A percentile compares a stretch with the other conserved stretches of the same genome.
These are phyloP conservation scores for Aquatica leii DNA, from an alignment of 2,888 invertebrate species.

Conservation along the genomic window DNA sequence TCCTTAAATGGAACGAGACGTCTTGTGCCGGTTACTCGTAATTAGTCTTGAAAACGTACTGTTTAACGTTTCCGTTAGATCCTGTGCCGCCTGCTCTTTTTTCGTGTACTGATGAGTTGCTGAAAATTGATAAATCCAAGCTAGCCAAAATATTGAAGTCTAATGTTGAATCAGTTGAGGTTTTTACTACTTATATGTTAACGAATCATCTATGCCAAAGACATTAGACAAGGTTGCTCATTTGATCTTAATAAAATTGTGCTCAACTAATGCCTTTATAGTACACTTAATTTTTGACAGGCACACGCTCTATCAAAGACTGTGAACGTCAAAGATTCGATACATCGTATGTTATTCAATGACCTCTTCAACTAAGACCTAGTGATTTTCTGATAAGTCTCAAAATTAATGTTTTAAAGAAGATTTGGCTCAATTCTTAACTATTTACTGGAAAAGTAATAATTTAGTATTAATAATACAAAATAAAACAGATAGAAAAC, in stretches of 20 bases:
- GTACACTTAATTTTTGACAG: constrained; percentile 28
- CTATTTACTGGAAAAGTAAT: constrained; percentile 15
- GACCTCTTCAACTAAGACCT: constrained; percentile 1
- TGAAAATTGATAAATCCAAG: constrained; percentile 22
- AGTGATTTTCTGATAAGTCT: constrained; percentile 2
- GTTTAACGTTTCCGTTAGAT: constrained; percentile 22
- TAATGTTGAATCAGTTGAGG: constrained; percentile 16
- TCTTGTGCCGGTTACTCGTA: constrained; percentile 39
- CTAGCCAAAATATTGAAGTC: constrained; percentile 25
- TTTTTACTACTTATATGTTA: constrained; percentile 17
- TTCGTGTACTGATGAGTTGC: constrained; percentile 8
- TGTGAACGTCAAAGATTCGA: constrained; percentile 17
- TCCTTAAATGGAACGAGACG: constrained; percentile 48
- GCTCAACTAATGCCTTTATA: constrained; percentile 4
- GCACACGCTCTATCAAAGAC: constrained; percentile 27
- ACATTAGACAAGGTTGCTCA: constrained; percentile 26
- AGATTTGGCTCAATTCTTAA: constrained; percentile 33
- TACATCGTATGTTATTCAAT: not conserved
- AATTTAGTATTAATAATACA: constrained; percentile 32
- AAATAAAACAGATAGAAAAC: constrained; percentile 30
- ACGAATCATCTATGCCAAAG: constrained; percentile 18
- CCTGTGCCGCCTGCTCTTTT: constrained; percentile 16
- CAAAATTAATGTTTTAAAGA: constrained; percentile 33
- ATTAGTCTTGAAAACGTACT: constrained; percentile 35
- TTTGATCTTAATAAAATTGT: constrained; percentile 17